A percentile compares a stretch with the other conserved stretches of the same genome.
phyloP scores from a whole-genome alignment of 2,888 invertebrate genomes.

The Synanthedon myopaeformis region DNA sequence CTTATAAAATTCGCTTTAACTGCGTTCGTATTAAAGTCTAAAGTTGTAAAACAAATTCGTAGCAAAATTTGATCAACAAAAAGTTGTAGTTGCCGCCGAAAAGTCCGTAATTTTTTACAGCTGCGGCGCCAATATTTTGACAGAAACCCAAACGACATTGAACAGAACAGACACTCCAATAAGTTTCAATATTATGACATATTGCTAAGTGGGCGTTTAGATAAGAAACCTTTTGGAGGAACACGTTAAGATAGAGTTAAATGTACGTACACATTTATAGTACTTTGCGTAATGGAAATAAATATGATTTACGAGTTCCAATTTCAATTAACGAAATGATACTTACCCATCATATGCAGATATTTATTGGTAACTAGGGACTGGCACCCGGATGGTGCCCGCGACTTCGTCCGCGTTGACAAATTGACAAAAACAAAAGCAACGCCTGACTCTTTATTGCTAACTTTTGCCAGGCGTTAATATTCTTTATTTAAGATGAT shows the following conservation, averaged over 20 bases:
- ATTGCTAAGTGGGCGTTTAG: slow-evolving; percentile 48
- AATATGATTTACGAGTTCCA: slow-evolving; percentile 15
- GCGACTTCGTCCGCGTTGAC: too few relatives aligned
- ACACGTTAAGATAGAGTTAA: slow-evolving; percentile 3
- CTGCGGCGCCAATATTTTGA: slow-evolving; percentile 53
- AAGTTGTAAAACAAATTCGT: not conserved
- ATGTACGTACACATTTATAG: not conserved
- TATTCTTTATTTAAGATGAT: too few relatives aligned
- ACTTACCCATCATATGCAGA: too few relatives aligned
- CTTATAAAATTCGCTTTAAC: too few relatives aligned
- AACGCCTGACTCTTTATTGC: too few relatives aligned
- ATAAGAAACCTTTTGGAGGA: slow-evolving; percentile 38
- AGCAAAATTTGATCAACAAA: not conserved
- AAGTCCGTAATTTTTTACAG: slow-evolving; percentile 1
- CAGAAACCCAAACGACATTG: slow-evolving; percentile 34
- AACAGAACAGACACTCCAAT: slow-evolving; percentile 39
- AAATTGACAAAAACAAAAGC: too few relatives aligned
- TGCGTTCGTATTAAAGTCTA: too few relatives aligned
- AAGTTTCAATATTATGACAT: slow-evolving; percentile 47
- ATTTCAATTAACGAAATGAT: too few relatives aligned
- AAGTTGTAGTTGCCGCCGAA: not conserved
- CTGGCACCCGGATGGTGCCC: too few relatives aligned
- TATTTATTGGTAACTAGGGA: too few relatives aligned
- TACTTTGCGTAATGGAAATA: slow-evolving; percentile 9
- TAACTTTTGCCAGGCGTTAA: too few relatives aligned